Base-by-base conservation (phyloP, 1,140 invertebrate genomes). In the Drosophila ironensis region DNA sequence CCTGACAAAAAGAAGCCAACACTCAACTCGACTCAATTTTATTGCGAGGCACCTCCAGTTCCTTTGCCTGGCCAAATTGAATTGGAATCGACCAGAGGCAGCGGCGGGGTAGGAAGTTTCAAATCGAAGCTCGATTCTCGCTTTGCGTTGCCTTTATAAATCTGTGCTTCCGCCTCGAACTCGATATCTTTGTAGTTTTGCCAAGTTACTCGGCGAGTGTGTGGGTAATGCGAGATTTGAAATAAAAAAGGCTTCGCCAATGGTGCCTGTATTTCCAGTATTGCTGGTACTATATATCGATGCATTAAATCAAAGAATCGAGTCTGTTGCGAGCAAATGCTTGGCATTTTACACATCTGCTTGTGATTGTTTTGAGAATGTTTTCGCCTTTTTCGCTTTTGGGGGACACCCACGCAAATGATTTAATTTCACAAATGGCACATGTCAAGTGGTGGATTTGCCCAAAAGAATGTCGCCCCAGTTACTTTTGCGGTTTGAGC, bases 401-500 rank as follows among this genome's bases (percentile, higher is more conserved):
- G n/a, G n/a, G n/a, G n/a, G 2, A 11, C 28, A 4, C 28, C 28
- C n/a, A 30, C 28, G 28, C 14, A 35, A 35, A 35, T 35, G n/a
- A 35, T 35, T 35, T 35, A 4, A 35, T 35, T 35, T 35, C 14
- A 7, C 3, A 35, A 35, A 35, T 14, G 30, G 12, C 30, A 35
- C 30, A 37, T 37, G 33, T 14, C 33, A 35, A 2, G 33, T 7
- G 6, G 12, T 35, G 33, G 11, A 35, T 35, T 35, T 35, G 11
- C 12, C 12, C 11, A 35, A 25, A 38, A 38, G 30, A 38, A 27
- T 38, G 47, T 17, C 33, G 22, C 12, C 12, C 2, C 5, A 24
- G 25, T 60, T 42, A 33, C 25, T 42, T 37, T 60, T 41, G 56
- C 37, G 56, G 51, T 28, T 24, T 57, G n/a, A 17, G 20, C 16